phyloP scores from a whole-genome alignment of 2,888 invertebrate genomes.

The Ochropleura plecta region DNA sequence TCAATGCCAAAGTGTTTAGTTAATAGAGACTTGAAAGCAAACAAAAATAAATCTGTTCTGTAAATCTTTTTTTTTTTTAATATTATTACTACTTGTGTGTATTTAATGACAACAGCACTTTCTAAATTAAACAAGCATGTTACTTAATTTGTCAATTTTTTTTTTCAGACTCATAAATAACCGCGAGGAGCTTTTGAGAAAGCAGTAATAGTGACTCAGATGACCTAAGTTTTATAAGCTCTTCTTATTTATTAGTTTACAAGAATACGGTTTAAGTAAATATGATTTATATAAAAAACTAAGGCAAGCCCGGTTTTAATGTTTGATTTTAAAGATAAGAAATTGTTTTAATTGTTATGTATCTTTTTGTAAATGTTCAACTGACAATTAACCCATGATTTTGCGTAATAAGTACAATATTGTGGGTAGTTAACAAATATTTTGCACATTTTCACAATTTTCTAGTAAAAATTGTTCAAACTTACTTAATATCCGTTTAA shows the following conservation, averaged over 20 bases:
- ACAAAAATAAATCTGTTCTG: background rate
- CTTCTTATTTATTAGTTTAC: slow-evolving; percentile 37
- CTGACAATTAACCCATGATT: background rate
- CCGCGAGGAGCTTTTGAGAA: slow-evolving; percentile 1
- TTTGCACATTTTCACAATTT: background rate
- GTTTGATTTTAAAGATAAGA: slow-evolving; percentile 5
- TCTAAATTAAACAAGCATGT: background rate
- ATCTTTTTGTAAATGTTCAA: slow-evolving; percentile 6
- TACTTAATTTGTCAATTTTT: slow-evolving; percentile 10
- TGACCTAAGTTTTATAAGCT: slow-evolving; percentile 26
- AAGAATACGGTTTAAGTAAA: slow-evolving; percentile 13
- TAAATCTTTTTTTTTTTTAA: too few species aligned
- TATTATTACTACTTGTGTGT: background rate
- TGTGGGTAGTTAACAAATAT: background rate
- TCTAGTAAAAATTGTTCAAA: background rate
- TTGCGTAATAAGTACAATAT: background rate
- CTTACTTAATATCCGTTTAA: background rate
- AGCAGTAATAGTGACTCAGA: slow-evolving; percentile 16
- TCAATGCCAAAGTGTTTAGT: background rate
- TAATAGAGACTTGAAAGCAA: background rate
- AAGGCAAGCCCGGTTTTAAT: slow-evolving; percentile 3
- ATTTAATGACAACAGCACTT: slow-evolving; percentile 6
- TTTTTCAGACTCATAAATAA: slow-evolving; percentile 20
- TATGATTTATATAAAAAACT: slow-evolving; percentile 26
- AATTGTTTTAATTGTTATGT: background rate